Conservation (phyloP, 2,797 vertebrate genomes). For the Sebastes melanostomus region DNA sequence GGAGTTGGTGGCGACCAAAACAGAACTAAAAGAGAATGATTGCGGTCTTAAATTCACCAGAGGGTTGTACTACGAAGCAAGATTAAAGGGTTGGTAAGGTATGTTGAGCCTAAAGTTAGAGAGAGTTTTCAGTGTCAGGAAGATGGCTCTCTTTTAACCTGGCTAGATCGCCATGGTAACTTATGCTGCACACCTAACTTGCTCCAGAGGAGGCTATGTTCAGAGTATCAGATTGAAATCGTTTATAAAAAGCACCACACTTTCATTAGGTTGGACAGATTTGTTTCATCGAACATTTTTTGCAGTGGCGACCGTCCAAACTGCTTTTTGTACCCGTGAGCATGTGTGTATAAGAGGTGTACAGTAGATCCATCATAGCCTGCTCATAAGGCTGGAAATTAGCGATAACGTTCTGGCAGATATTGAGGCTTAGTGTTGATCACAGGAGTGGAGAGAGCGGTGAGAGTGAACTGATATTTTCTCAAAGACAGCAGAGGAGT, state of each 20-base stretch:
- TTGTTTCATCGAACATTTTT: background rate
- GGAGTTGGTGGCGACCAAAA: background rate
- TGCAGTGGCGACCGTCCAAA: background rate
- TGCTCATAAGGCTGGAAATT: slow-evolving; percentile 65
- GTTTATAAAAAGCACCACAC: background rate
- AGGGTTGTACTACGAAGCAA: no score
- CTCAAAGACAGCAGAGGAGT: slow-evolving; percentile 39
- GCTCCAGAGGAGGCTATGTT: background rate
- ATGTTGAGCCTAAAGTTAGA: background rate
- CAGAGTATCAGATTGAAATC: background rate
- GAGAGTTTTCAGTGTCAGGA: background rate
- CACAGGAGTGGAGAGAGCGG: slow-evolving; percentile 35
- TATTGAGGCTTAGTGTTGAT: slow-evolving; percentile 49
- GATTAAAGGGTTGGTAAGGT: no score
- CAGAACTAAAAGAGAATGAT: background rate
- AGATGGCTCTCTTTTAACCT: background rate
- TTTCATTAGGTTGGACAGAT: background rate
- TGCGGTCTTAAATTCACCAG: no score
- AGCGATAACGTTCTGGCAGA: slow-evolving; percentile 62
- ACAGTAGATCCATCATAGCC: slow-evolving; percentile 74
- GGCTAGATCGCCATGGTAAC: background rate
- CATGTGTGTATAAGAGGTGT: slow-evolving; percentile 12
- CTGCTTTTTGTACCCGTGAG: background rate
- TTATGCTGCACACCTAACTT: background rate
- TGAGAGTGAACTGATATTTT: slow-evolving; percentile 52